Base-by-base conservation (phyloP, 2,797 vertebrate species). In the Muraenolepis orangiensis region DNA sequence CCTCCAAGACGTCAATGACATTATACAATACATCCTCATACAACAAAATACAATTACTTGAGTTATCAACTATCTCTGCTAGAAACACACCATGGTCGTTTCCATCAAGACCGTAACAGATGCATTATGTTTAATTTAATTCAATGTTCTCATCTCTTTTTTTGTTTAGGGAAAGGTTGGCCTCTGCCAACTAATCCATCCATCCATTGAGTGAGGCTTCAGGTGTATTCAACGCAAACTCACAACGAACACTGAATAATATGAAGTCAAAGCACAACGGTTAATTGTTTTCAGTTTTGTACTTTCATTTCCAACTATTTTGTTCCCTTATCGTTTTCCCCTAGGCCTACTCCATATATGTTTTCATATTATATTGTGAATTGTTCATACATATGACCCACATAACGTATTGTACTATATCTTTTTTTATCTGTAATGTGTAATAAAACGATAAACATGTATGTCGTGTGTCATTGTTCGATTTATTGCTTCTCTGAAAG, bases 91-190 rank as follows among this genome's bases (percentile, higher is more conserved):
- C 42, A 23, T 57, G 1, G n/a, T 42, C 51, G 7, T 57, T n/a
- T 57, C 20, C n/a, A 57, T n/a, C 51, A 57, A 57, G 16, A 7
- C 18, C 6, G 42, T 51, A 20, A 51, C 42, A 51, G 42, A 61
- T 34, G 2, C 0, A 2, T 70, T 38, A 14, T 28, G 29, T 32
- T 18, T 2, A 30, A 14, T 38, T 31, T 14, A 75, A 2, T 3
- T 29, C 72, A 18, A 38, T 32, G 10, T 23, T 69, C 75, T 87
- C 28, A 85, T 67, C n/a, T 32, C 20, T n/a, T 36, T 69, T 69
- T 13, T 4, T 67, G 57, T 20, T n/a, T 20, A 14, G 20, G 46
- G 2, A 4, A 4, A 57, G 4, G 20, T 12, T 12, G 46, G 4
- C 20, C 18, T 4, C 38, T 38, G 36, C 36, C 36, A 38, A 38